These are phyloP conservation scores for Rhodeus uyekii DNA, from an alignment of 2,797 vertebrate species.

Conservation along the genomic window DNA sequence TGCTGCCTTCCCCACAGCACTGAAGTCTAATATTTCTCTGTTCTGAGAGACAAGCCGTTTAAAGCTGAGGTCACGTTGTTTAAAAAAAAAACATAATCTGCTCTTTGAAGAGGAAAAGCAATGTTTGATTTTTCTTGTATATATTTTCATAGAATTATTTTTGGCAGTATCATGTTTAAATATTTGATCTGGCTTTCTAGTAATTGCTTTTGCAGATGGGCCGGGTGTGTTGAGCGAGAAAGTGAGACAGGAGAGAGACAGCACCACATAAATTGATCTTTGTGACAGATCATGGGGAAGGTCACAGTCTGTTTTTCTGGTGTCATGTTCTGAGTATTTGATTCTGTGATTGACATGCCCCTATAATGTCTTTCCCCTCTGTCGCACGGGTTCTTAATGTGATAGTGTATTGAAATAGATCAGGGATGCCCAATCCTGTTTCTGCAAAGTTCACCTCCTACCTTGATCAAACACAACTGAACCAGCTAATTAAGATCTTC, in stretches of 20 bases:
- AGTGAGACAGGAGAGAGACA: neutral
- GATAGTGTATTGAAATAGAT: neutral
- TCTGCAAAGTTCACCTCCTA: neutral
- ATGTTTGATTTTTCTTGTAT: neutral
- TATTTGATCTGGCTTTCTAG: conserved; percentile 3
- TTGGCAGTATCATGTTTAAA: neutral
- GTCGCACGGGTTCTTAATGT: neutral
- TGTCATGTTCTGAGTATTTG: conserved; percentile 36
- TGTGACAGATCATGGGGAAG: conserved; percentile 44
- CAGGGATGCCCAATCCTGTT: neutral
- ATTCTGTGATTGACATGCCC: conserved; percentile 37
- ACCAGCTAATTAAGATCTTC: neutral
- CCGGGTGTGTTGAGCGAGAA: neutral
- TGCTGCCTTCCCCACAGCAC: neutral
- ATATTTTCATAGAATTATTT: neutral
- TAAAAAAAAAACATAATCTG: neutral
- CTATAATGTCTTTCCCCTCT: conserved; percentile 4
- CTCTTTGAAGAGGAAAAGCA: neutral
- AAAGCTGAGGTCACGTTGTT: neutral
- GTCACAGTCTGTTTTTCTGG: conserved; percentile 41
- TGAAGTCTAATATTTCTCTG: conserved; percentile 14
- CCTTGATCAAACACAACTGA: neutral
- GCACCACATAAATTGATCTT: conserved; percentile 50
- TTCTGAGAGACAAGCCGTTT: conserved; percentile 7
- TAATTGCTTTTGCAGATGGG: conserved; percentile 13